Evolutionary conservation across 2,888 invertebrate species (phyloP), one percentile per base, ranked within the genome.

Genomic region (Andrena hattorfiana): DNA sequence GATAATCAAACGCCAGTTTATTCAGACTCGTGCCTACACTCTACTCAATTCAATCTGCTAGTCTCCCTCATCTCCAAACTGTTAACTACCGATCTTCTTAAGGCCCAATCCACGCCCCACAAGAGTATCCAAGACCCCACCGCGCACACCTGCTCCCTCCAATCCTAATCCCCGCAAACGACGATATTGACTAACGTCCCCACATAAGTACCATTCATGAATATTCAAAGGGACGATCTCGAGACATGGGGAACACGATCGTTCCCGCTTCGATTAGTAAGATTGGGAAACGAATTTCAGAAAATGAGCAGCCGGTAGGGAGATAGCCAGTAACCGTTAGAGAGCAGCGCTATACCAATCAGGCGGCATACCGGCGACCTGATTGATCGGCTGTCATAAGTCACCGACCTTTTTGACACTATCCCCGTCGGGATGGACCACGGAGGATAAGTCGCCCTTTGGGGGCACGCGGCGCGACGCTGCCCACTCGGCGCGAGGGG

Each of bases 21-120:
- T 81, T 63, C 76, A 30, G 80, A 75, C 86, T 79, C 82, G 82
- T 86, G 88, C 83, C 79, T 78, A 86, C 77, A 81, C 85, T 77
- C 64, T 77, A 69, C 75, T 78, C 66, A 60, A 85, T 80, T 74
- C 77, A 63, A 62, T 64, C 56, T 28, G 56, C 60, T 56, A 35
- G 67, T 64, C 68, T 51, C 60, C 49, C 80, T 72, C 73, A 85
- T 67, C 70, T 71, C 67, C 74, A 67, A 68, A 68, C 62, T 59
- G 56, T 49, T 67, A 23, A 60, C 26, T 16, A 20, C 54, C 54
- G 28, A 51, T 48, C 32, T 78, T 71, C 72, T 70, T 77, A 5
- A 42, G 42, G 4, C 42, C 4, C 16, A 16, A 42, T 42, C 42
- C 42, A 42, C 42, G 23, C 23, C 23, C 23, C 26, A 2, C 10